Percentiles rank a stretch among this genome's conserved stretches.
These are phyloP conservation scores for Catocala sponsa DNA, from an alignment of 2,888 invertebrate species.

Conservation along the genomic window DNA sequence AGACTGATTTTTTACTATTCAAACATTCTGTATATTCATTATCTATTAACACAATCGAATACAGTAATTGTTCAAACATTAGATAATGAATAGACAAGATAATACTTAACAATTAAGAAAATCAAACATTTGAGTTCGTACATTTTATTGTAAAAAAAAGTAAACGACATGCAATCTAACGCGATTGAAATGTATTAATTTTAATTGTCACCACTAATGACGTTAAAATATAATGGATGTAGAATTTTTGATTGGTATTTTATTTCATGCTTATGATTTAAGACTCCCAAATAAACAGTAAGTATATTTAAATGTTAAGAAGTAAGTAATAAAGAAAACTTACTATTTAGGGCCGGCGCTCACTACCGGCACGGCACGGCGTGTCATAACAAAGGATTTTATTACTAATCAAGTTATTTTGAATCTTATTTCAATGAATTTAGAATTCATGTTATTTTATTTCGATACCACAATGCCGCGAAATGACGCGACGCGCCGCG, in stretches of 20 bases:
- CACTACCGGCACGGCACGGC: too few relatives aligned
- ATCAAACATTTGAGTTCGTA: constrained; percentile 67
- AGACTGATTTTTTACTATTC: constrained; percentile 80
- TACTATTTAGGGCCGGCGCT: too few relatives aligned
- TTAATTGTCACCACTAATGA: constrained; percentile 82
- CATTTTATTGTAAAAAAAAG: constrained; percentile 75
- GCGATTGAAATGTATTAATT: constrained; percentile 76
- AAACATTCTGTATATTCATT: constrained; percentile 54
- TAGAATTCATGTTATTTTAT: too few relatives aligned
- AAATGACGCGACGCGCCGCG: too few relatives aligned
- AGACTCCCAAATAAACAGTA: too few relatives aligned
- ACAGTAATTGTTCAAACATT: constrained; percentile 28
- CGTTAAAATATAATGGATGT: constrained; percentile 86
- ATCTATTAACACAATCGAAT: constrained; percentile 33
- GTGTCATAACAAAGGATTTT: too few relatives aligned
- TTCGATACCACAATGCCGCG: too few relatives aligned
- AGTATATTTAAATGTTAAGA: too few relatives aligned
- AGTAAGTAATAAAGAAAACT: too few relatives aligned
- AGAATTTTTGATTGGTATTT: constrained; percentile 79
- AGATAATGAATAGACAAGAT: constrained; percentile 49
- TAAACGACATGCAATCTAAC: constrained; percentile 58
- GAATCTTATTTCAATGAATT: too few relatives aligned
- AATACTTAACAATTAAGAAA: constrained; percentile 55
- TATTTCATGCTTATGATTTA: constrained; percentile 53
- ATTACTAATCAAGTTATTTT: too few relatives aligned